Conservation (phyloP, 2,113 vertebrate species). For the Equus przewalskii region DNA sequence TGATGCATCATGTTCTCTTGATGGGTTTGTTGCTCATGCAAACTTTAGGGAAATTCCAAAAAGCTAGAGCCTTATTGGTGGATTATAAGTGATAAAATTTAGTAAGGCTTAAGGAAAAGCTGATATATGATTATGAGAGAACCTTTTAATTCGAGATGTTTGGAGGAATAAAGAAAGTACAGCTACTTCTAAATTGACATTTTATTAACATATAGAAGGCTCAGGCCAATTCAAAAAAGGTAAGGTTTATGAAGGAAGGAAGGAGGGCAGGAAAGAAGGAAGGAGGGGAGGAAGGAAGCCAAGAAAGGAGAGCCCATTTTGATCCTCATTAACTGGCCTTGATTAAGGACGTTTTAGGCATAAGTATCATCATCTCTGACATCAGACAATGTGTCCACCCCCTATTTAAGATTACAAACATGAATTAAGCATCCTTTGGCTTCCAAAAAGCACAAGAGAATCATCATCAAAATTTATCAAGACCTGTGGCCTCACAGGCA, state of each 20-base stretch:
- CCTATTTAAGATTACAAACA: not conserved
- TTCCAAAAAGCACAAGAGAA: constrained; percentile 23
- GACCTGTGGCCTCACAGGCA: not conserved
- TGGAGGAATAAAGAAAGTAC: constrained; percentile 1
- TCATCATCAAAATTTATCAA: not conserved
- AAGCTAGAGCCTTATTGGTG: not conserved
- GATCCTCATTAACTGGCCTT: not conserved
- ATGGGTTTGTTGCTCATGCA: not conserved
- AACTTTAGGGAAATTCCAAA: constrained; percentile 29
- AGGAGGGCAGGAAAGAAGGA: not conserved
- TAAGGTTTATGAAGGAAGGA: not conserved
- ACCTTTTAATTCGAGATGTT: constrained; percentile 36
- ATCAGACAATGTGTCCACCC: not conserved
- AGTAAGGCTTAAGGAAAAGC: not conserved
- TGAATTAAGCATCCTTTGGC: not conserved
- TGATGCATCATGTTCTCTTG: not conserved
- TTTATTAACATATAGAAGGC: not conserved
- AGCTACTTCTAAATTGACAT: not conserved
- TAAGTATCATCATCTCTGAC: not conserved
- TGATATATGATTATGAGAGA: not conserved
- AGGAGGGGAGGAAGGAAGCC: not conserved
- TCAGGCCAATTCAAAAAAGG: not conserved
- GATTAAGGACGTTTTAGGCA: constrained; percentile 19
- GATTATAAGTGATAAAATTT: constrained; percentile 38
- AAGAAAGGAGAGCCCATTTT: not conserved